Conservation (phyloP, 2,797 vertebrate species). For the Sorex maritimensis region DNA sequence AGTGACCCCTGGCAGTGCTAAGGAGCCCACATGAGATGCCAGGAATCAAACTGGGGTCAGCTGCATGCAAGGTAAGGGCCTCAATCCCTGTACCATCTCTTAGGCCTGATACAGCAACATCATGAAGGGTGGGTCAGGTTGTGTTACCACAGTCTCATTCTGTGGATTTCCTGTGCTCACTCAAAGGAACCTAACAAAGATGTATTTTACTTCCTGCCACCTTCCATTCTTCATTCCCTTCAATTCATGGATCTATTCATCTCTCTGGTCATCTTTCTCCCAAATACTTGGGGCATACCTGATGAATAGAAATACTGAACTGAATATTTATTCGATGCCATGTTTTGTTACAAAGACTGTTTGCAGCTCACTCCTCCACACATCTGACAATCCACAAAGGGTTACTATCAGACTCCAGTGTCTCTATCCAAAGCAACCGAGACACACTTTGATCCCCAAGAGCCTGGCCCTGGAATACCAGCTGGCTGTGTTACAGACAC, state of each 20-base stretch:
- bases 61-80: no score
- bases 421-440: not conserved
- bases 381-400: not conserved
- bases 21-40: no score
- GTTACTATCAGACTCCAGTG: not conserved
- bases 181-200: not conserved
- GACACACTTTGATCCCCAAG: not conserved
- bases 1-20: no score
- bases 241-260: not conserved
- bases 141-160: not conserved
- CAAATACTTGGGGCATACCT: not conserved
- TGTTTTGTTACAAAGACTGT: not conserved
- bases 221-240: not conserved
- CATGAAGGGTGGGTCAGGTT: not conserved
- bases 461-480: not conserved
- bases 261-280: conserved; percentile 8
- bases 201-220: not conserved
- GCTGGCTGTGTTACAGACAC: not conserved
- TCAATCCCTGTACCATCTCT: no score
- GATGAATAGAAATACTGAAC: not conserved
- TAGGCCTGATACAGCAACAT: not conserved
- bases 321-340: not conserved
- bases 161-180: not conserved
- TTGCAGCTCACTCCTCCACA: conserved; percentile 21
- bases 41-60: no score